Conservation (phyloP, 64 coral and sea anemone genomes). For the Dendronephthya gigantea region DNA sequence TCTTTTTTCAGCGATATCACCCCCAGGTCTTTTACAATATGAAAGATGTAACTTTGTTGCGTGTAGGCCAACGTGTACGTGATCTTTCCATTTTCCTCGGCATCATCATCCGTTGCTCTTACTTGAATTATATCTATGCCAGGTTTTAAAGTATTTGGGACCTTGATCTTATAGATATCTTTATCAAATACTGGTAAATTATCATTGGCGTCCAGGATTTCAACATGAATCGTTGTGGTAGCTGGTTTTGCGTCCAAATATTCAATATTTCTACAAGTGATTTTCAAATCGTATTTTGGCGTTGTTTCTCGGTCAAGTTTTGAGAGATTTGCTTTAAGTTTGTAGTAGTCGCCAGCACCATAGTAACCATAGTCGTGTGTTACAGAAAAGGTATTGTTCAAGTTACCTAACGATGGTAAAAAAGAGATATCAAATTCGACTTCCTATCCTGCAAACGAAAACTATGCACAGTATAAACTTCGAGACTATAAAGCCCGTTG, state of each 20-base stretch:
- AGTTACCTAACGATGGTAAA: neutral
- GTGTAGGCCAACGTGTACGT: neutral
- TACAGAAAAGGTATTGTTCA: neutral
- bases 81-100: neutral
- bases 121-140: neutral
- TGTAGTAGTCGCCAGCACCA: neutral
- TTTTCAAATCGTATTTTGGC: neutral
- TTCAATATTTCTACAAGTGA: neutral
- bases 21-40: neutral
- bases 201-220: neutral
- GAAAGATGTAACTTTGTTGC: neutral
- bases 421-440: no score
- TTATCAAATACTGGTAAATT: neutral
- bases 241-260: neutral
- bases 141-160: neutral
- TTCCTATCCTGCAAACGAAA: no score
- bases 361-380: neutral
- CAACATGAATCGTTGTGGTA: neutral
- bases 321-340: neutral
- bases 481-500: no score
- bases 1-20: neutral
- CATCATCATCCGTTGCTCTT: neutral
- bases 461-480: no score
- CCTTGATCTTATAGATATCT: neutral
- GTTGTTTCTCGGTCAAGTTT: neutral